These are phyloP conservation scores for Vanessa tameamea DNA, from an alignment of 1,140 invertebrate species.

Conservation along the genomic window DNA sequence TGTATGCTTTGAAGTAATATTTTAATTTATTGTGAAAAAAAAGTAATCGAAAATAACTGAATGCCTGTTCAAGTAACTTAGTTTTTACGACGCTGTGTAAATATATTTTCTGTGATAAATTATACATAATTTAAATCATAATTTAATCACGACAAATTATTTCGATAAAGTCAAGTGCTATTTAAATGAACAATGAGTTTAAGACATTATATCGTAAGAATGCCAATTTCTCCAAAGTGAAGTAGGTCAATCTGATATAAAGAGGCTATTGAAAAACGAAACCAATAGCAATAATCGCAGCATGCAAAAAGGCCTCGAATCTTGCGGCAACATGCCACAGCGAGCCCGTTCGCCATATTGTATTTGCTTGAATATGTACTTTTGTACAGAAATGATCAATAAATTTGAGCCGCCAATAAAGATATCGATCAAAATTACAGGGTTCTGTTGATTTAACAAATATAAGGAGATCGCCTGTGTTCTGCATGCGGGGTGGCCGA, in stretches of 20 bases:
- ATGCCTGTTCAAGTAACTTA: too few relatives aligned
- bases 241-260: constrained; percentile 76
- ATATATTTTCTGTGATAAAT: not conserved
- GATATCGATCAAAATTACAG: constrained; percentile 81
- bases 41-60: too few relatives aligned
- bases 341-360: constrained; percentile 61
- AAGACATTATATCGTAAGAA: constrained; percentile 53
- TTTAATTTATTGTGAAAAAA: not conserved
- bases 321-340: constrained; percentile 60
- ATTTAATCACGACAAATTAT: constrained; percentile 12
- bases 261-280: constrained; percentile 75
- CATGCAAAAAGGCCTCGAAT: constrained; percentile 59
- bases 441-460: constrained; percentile 78
- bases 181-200: constrained; percentile 44
- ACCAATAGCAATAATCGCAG: constrained; percentile 69
- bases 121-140: not conserved
- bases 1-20: not conserved
- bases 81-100: not conserved
- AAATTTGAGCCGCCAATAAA: constrained; percentile 77
- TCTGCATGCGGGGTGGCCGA: constrained; percentile 65
- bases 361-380: constrained; percentile 60
- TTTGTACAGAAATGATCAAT: constrained; percentile 77
- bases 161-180: constrained; percentile 38
- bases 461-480: constrained; percentile 64
- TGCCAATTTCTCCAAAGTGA: constrained; percentile 69